A percentile compares a stretch with the other conserved stretches of the same genome.
phyloP scores from a whole-genome alignment of 2,888 invertebrate genomes.

The Nudaria mundana region DNA sequence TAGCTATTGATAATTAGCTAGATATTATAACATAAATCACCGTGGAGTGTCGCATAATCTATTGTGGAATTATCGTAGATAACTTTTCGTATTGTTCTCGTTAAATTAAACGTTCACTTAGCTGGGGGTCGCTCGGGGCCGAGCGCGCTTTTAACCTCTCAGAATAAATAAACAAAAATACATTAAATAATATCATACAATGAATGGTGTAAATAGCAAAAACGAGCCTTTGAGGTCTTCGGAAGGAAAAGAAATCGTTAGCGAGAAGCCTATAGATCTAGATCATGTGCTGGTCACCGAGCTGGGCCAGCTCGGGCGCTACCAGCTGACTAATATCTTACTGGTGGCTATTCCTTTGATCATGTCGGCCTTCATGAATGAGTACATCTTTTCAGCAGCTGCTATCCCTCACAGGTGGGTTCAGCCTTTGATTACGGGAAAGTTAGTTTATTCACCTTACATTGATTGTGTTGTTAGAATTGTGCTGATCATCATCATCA shows the following conservation, averaged over 20 bases:
- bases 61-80: neutral
- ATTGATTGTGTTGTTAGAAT: too few relatives aligned
- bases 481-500: too few relatives aligned
- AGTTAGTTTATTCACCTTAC: neutral
- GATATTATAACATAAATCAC: neutral
- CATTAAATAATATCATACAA: neutral
- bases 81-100: neutral
- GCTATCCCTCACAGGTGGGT: slow-evolving; percentile 34
- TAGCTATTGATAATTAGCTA: too few relatives aligned
- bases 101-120: neutral
- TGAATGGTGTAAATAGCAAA: neutral
- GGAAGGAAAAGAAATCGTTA: neutral
- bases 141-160: neutral
- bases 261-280: slow-evolving; percentile 38
- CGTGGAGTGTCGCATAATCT: too few relatives aligned
- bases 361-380: slow-evolving; percentile 82
- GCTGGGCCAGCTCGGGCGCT: slow-evolving; percentile 83
- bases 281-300: slow-evolving; percentile 69
- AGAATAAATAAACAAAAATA: neutral
- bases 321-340: slow-evolving; percentile 78
- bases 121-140: neutral
- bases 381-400: slow-evolving; percentile 84
- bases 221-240: neutral
- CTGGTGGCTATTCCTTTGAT: slow-evolving; percentile 82
- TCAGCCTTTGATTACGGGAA: neutral